Evolutionary conservation across 2,888 invertebrate species (phyloP), one percentile per base, ranked within the genome.

Genomic region (Pristionchus japonicus): DNA sequence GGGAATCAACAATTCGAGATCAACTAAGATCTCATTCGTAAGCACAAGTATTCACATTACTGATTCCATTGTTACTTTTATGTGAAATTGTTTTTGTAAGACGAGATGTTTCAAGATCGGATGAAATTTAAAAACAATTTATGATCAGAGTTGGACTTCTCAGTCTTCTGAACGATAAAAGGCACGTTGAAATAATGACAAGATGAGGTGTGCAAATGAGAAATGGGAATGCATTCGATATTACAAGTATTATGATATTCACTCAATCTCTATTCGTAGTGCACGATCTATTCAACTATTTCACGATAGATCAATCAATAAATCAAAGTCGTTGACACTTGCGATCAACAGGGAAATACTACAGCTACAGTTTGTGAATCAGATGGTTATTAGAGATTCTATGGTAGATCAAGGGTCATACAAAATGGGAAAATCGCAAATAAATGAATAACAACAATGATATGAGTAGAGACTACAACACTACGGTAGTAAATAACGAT

Each of bases 221-320:
- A n/a, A 67, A 64, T 13, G 31, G 67, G 67, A 67, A 67, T 67
- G 67, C 4, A 67, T 1, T 67, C 3, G 34, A 67, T 67, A 67
- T 67, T 67, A 67, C 67, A 67, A 67, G 67, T 67, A 67, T 67
- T 67, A 11, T 67, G 31, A 67, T 67, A 67, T 34, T 67, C 67
- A 34, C 31, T 67, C 67, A 34, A 67, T 67, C 67, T 67, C 67
- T 67, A 34, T 31, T 31, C 15, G 67, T 67, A 67, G 67, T 67
- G 67, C 23, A 31, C 34, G 67, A 67, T 67, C 34, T 67, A 67
- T 67, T 31, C 13, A 67, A 31, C 34, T 34, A 67, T 3, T 67
- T 34, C 15, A 67, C 67, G 67, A 34, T 67, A 67, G 67, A 67
- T 67, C 67, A 67, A 67, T 67, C 67, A 13, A 67, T 67, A 31